Evolutionary conservation across 2,113 vertebrate genomes (phyloP).

Genomic region (Corvus hawaiiensis): DNA sequence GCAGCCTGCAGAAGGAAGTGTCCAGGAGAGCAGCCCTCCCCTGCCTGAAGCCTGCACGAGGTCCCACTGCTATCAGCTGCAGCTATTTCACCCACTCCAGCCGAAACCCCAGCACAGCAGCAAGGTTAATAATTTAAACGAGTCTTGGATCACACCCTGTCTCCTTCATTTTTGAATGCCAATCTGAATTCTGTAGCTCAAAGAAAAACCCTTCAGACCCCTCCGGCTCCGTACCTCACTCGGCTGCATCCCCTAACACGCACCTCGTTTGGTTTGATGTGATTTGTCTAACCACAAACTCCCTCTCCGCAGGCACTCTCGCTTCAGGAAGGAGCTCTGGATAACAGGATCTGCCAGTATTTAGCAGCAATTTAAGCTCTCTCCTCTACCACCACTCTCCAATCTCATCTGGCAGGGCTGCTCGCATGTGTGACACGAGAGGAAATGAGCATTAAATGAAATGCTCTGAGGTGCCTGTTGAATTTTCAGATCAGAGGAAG

Average conservation of each 20-base stretch:
- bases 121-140: not conserved
- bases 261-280: not conserved
- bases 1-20: not conserved
- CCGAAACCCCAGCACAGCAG: not conserved
- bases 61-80: not conserved
- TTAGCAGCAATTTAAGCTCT: conserved; percentile 2
- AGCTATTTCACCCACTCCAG: not conserved
- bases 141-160: not conserved
- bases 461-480: not conserved
- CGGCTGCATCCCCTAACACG: not conserved
- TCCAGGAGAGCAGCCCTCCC: not conserved
- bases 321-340: not conserved
- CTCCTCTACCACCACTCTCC: not conserved
- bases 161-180: not conserved
- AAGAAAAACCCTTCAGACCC: not conserved
- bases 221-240: not conserved
- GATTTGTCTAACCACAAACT: not conserved
- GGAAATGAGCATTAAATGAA: not conserved
- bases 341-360: not conserved
- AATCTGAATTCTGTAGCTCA: not conserved
- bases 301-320: not conserved
- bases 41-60: not conserved
- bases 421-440: rapidly evolving
- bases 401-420: not conserved
- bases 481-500: not conserved